These are phyloP conservation scores for Cantharis nigra DNA, from an alignment of 2,888 invertebrate species.

Conservation along the genomic window DNA sequence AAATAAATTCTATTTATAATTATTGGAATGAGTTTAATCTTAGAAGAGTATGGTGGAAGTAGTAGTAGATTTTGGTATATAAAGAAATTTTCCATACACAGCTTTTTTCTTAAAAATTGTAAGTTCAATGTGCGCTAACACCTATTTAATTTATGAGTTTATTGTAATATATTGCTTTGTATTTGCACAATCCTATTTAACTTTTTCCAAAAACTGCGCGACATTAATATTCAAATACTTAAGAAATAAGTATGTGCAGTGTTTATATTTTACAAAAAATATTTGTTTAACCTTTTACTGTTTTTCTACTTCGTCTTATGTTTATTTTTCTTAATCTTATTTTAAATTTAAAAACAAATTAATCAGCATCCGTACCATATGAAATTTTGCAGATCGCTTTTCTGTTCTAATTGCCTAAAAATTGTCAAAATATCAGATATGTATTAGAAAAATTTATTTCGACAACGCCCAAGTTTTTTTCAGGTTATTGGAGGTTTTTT, in stretches of 20 bases:
- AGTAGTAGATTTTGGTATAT: neutral
- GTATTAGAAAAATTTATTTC: no score
- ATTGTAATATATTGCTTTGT: neutral
- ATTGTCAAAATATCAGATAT: no score
- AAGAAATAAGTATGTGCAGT: neutral
- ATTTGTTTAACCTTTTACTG: neutral
- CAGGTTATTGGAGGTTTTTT: no score
- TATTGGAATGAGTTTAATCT: constrained; percentile 9
- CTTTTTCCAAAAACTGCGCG: neutral
- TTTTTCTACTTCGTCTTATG: neutral
- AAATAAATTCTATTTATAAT: constrained; percentile 37
- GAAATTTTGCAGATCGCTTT: neutral
- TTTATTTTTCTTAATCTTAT: neutral
- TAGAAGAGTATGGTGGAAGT: constrained; percentile 7
- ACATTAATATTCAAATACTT: neutral
- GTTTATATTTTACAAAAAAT: neutral
- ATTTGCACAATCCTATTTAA: neutral
- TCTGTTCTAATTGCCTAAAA: no score
- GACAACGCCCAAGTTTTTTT: no score
- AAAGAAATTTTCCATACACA: constrained; percentile 6
- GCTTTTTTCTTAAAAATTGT: constrained; percentile 1
- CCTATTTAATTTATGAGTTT: neutral
- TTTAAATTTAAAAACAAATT: neutral
- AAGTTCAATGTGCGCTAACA: neutral
- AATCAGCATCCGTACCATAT: neutral